Base-by-base conservation (phyloP, 2,113 vertebrate species). In the Mirounga angustirostris region DNA sequence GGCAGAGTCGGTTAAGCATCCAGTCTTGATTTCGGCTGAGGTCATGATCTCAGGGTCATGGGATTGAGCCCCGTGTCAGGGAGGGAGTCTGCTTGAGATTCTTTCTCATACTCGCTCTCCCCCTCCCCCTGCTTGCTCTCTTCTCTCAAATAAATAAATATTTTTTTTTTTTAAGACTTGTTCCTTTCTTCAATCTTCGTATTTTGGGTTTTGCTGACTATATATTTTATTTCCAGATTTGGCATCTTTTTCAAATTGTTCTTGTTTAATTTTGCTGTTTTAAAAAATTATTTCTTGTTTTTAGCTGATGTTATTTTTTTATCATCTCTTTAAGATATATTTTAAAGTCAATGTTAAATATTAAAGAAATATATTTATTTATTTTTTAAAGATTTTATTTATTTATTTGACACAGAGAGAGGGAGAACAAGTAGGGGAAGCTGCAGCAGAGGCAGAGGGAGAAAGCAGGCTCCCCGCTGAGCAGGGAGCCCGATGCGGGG, bases 231-330 rank as follows among this genome's bases (percentile, higher is more conserved):
- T 90, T 56, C 22, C 28, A 36, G 67, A 81, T 92, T 95, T 0
- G 26, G 43, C 58, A 69, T 58, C 24, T 71, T 94, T 79, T 78
- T 54, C 26, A 83, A 36, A 69, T 95, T 63, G 4, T 91, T 65
- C 71, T 79, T 92, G 2, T 36, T 96, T 88, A 15, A 43, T 92
- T 94, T 92, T 86, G 26, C 36, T 94, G 6, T 58, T 94, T 96
- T 52, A 11, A 93, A 73, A 71, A 61, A 80, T 26, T 11, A 40
- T 59, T 88, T 83, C 14, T 58, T 54, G 33, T 56, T 93, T 95
- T 85, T 83, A 59, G 24, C 9, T 50, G n/a, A 54, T 63, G 24
- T 84, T 79, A 26, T 30, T 74, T 73, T 63, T n/a, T 11, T 6
- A 9, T 28, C 4, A 40, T 85, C 16, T 80, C 52, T 88, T 73